Evolutionary conservation across 2,888 invertebrate species (phyloP), one percentile per base, ranked within the genome.

Genomic region (Drosophila percnosoma): DNA sequence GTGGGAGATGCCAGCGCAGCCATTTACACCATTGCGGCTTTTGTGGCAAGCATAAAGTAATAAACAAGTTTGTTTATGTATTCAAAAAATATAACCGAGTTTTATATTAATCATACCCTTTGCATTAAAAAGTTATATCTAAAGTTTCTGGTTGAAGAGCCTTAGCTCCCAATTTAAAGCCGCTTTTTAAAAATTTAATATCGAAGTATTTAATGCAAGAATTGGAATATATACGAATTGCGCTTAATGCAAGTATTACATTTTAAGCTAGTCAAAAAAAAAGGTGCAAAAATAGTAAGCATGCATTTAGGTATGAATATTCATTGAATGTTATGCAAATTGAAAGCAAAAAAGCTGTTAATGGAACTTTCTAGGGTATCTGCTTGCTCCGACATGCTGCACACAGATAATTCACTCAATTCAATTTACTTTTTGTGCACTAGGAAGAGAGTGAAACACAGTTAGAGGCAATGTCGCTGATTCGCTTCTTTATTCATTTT

Each of bases 31-130:
- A 58, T 67, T 64, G 52, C 48, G 33, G 51, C 61, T 45, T 65
- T 53, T 45, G 38, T 38, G 40, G 27, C 54, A 55, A 42, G n/a
- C 38, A 55, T 11, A 48, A 45, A 68, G 59, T 63, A 81, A 81
- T 81, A 86, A 87, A 89, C 84, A 83, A 82, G 73, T 67, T 79
- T 77, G 76, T 80, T 81, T 82, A 77, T 79, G 65, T 67, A 82
- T 77, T 68, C 73, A 66, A 57, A 61, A 38, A 18, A 49, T 27
- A 36, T 27, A 18, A 10, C 60, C 54, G 54, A 57, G 18, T 38
- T 38, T 45, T 45, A 45, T 18, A 24, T 45, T 45, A 45, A 45
- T 45, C 45, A 45, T 45, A 45, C 45, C 45, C 45, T 15, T 45
- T 45, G 45, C 45, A 45, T 45, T 24, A 45, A 45, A 45, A 45